These are phyloP conservation scores for Plemyria rubiginata DNA, from an alignment of 2,888 invertebrate species.

Conservation along the genomic window DNA sequence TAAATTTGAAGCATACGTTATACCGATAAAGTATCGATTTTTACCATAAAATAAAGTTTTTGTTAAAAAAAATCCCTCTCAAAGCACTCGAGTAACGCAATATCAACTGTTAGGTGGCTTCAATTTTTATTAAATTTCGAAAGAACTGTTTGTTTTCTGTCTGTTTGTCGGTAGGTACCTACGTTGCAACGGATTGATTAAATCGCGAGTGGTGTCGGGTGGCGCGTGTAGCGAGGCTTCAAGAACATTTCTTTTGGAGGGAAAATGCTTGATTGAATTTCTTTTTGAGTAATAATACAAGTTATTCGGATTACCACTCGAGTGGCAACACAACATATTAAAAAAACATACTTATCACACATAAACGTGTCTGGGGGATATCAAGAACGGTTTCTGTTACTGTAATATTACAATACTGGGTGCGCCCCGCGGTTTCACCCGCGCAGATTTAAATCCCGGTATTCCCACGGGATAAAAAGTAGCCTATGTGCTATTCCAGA, in stretches of 20 bases:
- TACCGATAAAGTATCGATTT: too few species aligned
- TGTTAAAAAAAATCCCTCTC: constrained; percentile 15
- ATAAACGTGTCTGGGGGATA: too few species aligned
- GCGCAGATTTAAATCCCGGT: too few species aligned
- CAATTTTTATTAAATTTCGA: constrained; percentile 58
- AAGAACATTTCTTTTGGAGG: constrained; percentile 11
- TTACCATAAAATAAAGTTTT: background rate
- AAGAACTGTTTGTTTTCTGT: constrained; percentile 47
- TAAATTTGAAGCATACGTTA: too few species aligned
- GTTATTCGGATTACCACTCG: too few species aligned
- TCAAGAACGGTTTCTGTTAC: too few species aligned
- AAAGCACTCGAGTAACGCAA: constrained; percentile 48
- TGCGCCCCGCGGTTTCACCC: too few species aligned
- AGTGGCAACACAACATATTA: background rate
- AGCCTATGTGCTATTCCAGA: too few species aligned
- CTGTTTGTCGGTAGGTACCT: constrained; percentile 22
- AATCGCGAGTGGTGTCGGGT: constrained; percentile 39
- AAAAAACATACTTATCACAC: background rate
- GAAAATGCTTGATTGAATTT: constrained; percentile 10
- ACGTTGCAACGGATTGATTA: constrained; percentile 42
- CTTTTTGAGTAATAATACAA: constrained; percentile 11
- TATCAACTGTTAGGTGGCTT: constrained; percentile 47
- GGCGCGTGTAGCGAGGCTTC: constrained; percentile 27
- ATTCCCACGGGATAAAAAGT: too few species aligned
- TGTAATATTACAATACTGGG: too few species aligned